phyloP scores from a whole-genome alignment of 2,797 vertebrate species.

The Onychomys torridus region DNA sequence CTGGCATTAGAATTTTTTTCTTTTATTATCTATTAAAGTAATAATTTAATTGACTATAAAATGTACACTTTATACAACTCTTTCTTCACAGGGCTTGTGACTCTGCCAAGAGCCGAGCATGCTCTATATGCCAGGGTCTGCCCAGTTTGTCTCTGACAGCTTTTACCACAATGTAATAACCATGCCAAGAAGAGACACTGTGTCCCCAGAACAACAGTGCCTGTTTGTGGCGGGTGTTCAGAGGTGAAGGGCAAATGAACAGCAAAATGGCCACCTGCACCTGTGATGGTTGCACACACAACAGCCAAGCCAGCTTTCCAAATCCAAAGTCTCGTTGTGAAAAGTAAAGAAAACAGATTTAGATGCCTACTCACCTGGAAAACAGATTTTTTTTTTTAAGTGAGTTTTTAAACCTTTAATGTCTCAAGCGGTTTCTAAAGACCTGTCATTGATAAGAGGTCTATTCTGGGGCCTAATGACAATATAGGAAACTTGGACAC shows the following conservation, averaged over 20 bases:
- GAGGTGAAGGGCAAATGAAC: neutral
- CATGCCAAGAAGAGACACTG: neutral
- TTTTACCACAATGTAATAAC: neutral
- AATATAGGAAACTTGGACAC: neutral
- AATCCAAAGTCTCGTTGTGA: neutral
- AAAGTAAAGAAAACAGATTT: neutral
- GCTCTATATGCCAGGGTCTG: neutral
- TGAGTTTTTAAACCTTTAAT: constrained; percentile 10
- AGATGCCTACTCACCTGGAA: neutral
- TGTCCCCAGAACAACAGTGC: neutral
- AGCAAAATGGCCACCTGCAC: neutral
- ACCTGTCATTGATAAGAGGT: neutral
- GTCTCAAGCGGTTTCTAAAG: neutral
- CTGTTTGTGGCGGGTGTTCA: neutral
- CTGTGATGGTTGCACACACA: neutral
- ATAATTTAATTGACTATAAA: constrained; percentile 60
- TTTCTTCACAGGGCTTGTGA: neutral
- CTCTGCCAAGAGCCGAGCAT: neutral
- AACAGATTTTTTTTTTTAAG: neutral
- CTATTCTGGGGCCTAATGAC: neutral
- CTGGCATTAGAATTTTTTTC: constrained; percentile 60
- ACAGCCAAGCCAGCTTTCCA: neutral
- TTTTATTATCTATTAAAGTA: constrained; percentile 60
- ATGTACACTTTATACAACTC: constrained; percentile 15
- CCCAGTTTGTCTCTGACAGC: neutral